A percentile compares a stretch with the other conserved stretches of the same genome.
These are phyloP conservation scores for Nothobranchius kuhntae DNA, from an alignment of 2,113 vertebrate species.

Conservation along the genomic window DNA sequence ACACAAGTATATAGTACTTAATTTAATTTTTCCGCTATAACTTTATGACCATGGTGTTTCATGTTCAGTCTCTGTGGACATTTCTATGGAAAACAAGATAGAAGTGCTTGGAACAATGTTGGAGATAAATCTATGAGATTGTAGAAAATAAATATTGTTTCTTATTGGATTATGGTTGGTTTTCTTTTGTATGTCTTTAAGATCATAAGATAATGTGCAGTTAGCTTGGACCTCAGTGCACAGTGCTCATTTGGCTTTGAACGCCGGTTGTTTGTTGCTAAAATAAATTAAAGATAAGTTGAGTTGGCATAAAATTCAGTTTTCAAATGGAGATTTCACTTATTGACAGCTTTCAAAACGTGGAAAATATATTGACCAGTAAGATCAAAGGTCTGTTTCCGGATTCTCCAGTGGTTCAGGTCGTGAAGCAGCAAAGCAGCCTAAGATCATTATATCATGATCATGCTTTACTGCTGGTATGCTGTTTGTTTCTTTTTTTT, in stretches of 20 bases:
- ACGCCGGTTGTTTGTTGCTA: too few species aligned
- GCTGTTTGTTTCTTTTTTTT: too few species aligned
- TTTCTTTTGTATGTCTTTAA: neutral
- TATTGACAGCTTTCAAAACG: neutral
- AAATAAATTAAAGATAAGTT: too few species aligned
- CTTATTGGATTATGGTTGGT: constrained; percentile 47
- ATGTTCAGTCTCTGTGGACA: constrained; percentile 46
- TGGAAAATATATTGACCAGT: too few species aligned
- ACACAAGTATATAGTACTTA: constrained; percentile 37
- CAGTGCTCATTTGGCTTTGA: constrained; percentile 4
- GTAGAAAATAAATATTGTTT: constrained; percentile 59
- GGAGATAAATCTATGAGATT: constrained; percentile 37
- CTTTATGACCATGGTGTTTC: constrained; percentile 39
- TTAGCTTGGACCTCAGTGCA: neutral
- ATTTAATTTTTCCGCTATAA: constrained; percentile 63
- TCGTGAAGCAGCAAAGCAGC: too few species aligned
- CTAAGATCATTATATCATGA: too few species aligned
- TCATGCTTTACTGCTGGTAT: too few species aligned
- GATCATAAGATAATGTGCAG: constrained; percentile 17
- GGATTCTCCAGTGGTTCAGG: too few species aligned
- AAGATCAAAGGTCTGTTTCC: too few species aligned
- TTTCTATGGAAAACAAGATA: constrained; percentile 43
- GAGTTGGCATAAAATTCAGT: too few species aligned
- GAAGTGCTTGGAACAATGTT: constrained; percentile 46
- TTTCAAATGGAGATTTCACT: neutral